phyloP scores from a whole-genome alignment of 2,113 vertebrate genomes.

The Paedocypris sp. region DNA sequence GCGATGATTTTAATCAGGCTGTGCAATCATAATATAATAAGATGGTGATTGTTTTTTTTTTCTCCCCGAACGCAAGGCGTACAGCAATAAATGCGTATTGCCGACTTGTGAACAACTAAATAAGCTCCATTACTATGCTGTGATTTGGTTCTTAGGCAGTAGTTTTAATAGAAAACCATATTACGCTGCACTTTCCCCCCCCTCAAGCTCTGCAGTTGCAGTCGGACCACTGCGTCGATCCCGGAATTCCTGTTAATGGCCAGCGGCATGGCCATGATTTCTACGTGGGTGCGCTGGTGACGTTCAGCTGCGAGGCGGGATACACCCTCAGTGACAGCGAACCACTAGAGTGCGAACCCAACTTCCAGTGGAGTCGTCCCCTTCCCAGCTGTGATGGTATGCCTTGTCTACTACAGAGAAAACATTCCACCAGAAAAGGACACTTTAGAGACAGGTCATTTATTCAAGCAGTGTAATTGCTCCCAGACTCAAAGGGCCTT shows the following conservation, averaged over 20 bases:
- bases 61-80: not conserved
- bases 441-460: constrained; percentile 24
- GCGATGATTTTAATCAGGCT: constrained; percentile 26
- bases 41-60: constrained; percentile 24
- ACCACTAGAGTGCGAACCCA: constrained; percentile 88
- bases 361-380: constrained; percentile 94
- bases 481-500: constrained; percentile 18
- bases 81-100: not conserved
- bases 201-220: constrained; percentile 79
- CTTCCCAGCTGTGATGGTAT: constrained; percentile 94
- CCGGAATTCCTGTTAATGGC: constrained; percentile 89
- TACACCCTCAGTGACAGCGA: constrained; percentile 81
- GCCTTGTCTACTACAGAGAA: not conserved
- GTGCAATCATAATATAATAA: constrained; percentile 39
- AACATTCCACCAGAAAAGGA: constrained; percentile 1
- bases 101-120: too few relatives aligned
- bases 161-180: too few relatives aligned
- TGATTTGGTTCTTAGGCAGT: too few relatives aligned
- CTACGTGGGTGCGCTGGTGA: constrained; percentile 89
- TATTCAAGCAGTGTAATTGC: constrained; percentile 3
- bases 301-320: constrained; percentile 85
- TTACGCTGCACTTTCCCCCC: not conserved
- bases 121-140: too few relatives aligned
- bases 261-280: constrained; percentile 91
- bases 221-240: constrained; percentile 92